phyloP scores from a whole-genome alignment of 2,888 invertebrate species.

The Tenthredo amoena region DNA sequence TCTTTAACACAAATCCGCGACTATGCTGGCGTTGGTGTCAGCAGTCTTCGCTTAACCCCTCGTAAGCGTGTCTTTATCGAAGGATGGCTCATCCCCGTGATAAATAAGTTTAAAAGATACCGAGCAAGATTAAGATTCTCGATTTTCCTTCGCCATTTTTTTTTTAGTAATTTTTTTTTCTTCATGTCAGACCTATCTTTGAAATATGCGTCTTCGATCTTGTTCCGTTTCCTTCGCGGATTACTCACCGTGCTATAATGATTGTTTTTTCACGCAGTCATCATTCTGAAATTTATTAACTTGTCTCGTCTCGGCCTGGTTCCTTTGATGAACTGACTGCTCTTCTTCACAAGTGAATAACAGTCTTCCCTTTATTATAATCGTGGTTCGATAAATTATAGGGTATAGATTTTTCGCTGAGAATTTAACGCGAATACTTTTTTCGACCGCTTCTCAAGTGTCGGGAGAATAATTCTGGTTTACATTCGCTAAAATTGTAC shows the following conservation, averaged over 20 bases:
- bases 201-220: background rate
- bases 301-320: background rate
- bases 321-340: background rate
- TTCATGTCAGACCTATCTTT: background rate
- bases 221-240: background rate
- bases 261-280: background rate
- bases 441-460: background rate
- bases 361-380: background rate
- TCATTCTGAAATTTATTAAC: background rate
- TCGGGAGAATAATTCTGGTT: background rate
- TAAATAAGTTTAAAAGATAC: slow-evolving; percentile 22
- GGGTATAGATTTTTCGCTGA: background rate
- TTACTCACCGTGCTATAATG: background rate
- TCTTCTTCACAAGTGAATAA: background rate
- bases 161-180: background rate
- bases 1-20: slow-evolving; percentile 8
- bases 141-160: background rate
- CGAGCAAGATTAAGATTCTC: background rate
- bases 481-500: background rate
- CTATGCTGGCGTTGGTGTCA: background rate
- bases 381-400: background rate
- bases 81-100: slow-evolving; percentile 3
- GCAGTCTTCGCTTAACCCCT: slow-evolving; percentile 30
- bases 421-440: background rate
- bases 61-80: slow-evolving; percentile 15